Percentiles rank a stretch among this genome's conserved stretches.
phyloP scores from a whole-genome alignment of 2,797 vertebrate genomes.

The Kryptopterus vitreolus region DNA sequence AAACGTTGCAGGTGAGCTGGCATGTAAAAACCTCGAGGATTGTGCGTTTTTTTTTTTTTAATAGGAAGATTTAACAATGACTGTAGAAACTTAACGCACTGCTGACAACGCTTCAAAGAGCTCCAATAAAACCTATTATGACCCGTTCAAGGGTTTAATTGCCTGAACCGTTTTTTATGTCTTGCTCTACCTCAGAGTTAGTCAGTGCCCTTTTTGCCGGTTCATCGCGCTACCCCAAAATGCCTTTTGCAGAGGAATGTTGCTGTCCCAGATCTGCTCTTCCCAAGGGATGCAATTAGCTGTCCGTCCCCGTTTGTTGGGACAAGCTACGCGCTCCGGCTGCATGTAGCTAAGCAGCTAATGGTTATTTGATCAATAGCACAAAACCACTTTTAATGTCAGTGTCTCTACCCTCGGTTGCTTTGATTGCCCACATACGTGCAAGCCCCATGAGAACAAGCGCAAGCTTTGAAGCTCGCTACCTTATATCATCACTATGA shows the following conservation, averaged over 20 bases:
- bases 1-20: not conserved
- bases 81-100: conserved; percentile 5
- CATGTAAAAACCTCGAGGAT: not conserved
- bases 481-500: not conserved
- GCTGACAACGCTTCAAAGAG: not conserved
- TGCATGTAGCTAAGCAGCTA: conserved; percentile 31
- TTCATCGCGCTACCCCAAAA: conserved; percentile 40
- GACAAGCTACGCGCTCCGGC: conserved; percentile 38
- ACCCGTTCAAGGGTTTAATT: conserved; percentile 21
- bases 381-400: conserved; percentile 6
- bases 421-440: not conserved
- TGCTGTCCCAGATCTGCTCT: conserved; percentile 41
- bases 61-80: not conserved
- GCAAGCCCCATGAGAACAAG: not conserved
- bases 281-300: conserved; percentile 56
- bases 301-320: conserved; percentile 42
- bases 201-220: conserved; percentile 28
- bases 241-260: conserved; percentile 26
- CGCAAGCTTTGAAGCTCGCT: not conserved
- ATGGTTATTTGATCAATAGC: conserved; percentile 9
- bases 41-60: too few relatives aligned
- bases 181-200: conserved; percentile 20
- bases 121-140: conserved; percentile 18
- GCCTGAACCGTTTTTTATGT: conserved; percentile 11
- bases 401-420: not conserved